A percentile compares a stretch with the other conserved stretches of the same genome.
These are phyloP conservation scores for Argynnis bischoffii DNA, from an alignment of 2,888 invertebrate species.

Conservation along the genomic window DNA sequence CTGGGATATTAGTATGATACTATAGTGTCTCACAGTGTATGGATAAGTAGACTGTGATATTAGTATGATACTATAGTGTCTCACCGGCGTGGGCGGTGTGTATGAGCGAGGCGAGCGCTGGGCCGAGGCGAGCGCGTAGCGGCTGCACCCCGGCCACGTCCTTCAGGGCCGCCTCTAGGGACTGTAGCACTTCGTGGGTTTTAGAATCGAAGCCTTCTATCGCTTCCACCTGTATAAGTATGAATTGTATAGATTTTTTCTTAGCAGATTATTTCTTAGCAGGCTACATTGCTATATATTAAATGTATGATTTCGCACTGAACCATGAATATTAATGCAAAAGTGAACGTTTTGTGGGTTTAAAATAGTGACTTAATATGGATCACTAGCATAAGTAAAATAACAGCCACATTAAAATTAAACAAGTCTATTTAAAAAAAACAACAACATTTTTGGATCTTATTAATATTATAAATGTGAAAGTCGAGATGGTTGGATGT, in stretches of 20 bases:
- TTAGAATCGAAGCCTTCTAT: constrained; percentile 55
- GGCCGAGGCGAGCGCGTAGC: constrained; percentile 58
- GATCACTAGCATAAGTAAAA: too few relatives aligned
- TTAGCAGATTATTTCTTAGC: too few relatives aligned
- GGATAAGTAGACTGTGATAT: not conserved
- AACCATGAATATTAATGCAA: too few relatives aligned
- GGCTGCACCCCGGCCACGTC: constrained; percentile 51
- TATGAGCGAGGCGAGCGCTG: constrained; percentile 64
- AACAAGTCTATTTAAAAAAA: too few relatives aligned
- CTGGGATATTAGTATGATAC: not conserved
- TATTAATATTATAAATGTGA: too few relatives aligned
- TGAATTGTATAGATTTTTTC: not conserved
- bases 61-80: not conserved
- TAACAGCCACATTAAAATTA: too few relatives aligned
- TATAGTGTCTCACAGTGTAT: constrained; percentile 37
- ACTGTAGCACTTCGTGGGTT: constrained; percentile 52
- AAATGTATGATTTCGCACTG: too few relatives aligned
- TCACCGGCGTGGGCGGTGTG: constrained; percentile 52
- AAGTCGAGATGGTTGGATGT: too few relatives aligned
- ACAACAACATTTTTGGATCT: too few relatives aligned
- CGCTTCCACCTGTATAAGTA: constrained; percentile 51
- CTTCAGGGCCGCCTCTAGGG: constrained; percentile 60
- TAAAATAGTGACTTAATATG: too few relatives aligned
- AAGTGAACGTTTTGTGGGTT: too few relatives aligned
- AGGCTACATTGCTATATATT: too few relatives aligned